phyloP scores from a whole-genome alignment of 1,140 invertebrate species.

The Drosophila mojavensis region DNA sequence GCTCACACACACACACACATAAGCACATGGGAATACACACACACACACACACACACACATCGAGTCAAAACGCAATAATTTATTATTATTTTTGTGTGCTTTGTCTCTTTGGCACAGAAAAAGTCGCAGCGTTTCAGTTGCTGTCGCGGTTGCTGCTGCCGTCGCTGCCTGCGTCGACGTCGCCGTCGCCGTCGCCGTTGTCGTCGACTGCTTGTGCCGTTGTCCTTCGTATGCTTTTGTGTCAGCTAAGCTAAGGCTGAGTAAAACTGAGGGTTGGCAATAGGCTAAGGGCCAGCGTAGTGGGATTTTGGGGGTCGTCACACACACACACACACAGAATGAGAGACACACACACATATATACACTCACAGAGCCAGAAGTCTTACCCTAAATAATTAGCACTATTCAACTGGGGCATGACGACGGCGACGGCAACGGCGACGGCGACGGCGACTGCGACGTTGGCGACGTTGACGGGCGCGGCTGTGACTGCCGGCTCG shows the following conservation, averaged over 20 bases:
- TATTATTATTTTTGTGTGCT: slow-evolving; percentile 82
- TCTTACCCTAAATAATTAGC: slow-evolving; percentile 83
- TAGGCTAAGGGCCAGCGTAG: slow-evolving; percentile 74
- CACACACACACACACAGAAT: not conserved
- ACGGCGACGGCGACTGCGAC: slow-evolving; percentile 25
- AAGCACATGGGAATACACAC: slow-evolving; percentile 23
- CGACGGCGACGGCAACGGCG: slow-evolving; percentile 50
- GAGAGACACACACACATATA: slow-evolving; percentile 8
- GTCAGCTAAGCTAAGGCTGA: slow-evolving; percentile 66
- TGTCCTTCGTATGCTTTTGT: slow-evolving; percentile 79
- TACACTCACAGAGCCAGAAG: slow-evolving; percentile 42
- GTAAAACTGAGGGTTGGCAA: slow-evolving; percentile 65
- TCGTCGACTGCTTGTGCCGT: slow-evolving; percentile 26
- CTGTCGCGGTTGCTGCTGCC: not conserved
- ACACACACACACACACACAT: slow-evolving; percentile 44
- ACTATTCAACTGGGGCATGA: slow-evolving; percentile 77
- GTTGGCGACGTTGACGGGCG: slow-evolving; percentile 59
- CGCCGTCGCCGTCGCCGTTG: slow-evolving; percentile 3
- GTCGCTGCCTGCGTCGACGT: slow-evolving; percentile 6
- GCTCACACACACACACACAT: slow-evolving; percentile 32
- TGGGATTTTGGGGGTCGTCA: slow-evolving; percentile 56
- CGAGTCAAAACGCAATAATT: slow-evolving; percentile 70
- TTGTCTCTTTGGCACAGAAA: slow-evolving; percentile 81
- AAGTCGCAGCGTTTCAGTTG: slow-evolving; percentile 59
- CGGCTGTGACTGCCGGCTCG: slow-evolving; percentile 54